Percentiles rank a stretch among this genome's conserved stretches.
Evolutionary conservation across 2,797 vertebrate species (phyloP).

Genomic region (Tenualosa ilisha): DNA sequence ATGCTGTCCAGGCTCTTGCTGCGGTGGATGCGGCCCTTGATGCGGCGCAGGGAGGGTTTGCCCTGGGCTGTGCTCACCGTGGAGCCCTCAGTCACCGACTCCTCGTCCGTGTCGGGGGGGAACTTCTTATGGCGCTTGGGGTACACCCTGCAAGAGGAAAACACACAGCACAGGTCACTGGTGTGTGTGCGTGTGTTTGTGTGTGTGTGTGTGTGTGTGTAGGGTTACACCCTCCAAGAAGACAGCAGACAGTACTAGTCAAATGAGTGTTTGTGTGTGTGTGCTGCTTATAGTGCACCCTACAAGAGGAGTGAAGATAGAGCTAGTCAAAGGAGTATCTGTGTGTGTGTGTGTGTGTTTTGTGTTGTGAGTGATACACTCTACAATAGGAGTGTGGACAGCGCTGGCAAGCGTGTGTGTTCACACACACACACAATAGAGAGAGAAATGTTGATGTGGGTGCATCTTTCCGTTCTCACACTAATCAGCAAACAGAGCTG

Average conservation of each 20-base stretch:
- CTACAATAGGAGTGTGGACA: too few relatives aligned
- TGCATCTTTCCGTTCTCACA: too few relatives aligned
- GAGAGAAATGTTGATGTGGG: too few relatives aligned
- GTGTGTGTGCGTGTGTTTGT: not conserved
- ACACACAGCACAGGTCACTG: not conserved
- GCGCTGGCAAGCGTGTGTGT: too few relatives aligned
- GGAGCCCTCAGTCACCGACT: not conserved
- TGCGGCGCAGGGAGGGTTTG: slow-evolving; percentile 93
- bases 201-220: not conserved
- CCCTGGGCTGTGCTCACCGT: slow-evolving; percentile 77
- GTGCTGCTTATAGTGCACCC: too few relatives aligned
- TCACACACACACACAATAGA: not conserved
- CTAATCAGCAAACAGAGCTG: too few relatives aligned
- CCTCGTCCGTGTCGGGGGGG: not conserved
- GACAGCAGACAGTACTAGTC: too few relatives aligned
- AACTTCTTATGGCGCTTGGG: slow-evolving; percentile 39
- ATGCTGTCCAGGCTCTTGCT: slow-evolving; percentile 95
- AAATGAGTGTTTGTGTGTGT: too few relatives aligned
- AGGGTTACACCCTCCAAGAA: too few relatives aligned
- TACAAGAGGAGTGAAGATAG: too few relatives aligned
- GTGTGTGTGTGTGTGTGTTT: not conserved
- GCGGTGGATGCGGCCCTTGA: slow-evolving; percentile 93
- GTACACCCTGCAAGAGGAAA: slow-evolving; percentile 44
- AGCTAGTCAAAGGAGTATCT: not conserved
- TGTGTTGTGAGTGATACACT: not conserved